These are phyloP conservation scores for Saccostrea echinata DNA, from an alignment of 1,140 invertebrate genomes.

Conservation along the genomic window DNA sequence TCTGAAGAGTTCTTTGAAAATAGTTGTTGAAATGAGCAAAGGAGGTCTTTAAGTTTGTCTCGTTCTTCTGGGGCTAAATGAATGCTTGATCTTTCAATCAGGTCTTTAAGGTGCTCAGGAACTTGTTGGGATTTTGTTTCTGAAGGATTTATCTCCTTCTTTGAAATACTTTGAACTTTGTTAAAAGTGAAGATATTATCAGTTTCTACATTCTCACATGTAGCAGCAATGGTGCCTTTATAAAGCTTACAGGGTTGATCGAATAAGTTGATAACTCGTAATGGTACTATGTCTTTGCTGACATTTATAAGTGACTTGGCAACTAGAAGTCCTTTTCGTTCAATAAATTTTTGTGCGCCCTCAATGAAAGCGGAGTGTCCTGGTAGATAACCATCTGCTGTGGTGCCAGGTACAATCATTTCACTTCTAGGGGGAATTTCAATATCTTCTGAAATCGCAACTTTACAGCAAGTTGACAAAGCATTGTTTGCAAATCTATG, in stretches of 20 bases:
- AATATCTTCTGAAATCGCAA: constrained; percentile 41
- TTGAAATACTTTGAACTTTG: not conserved
- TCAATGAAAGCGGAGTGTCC: constrained; percentile 1
- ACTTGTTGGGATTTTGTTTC: not conserved
- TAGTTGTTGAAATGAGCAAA: not conserved
- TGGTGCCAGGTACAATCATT: constrained; percentile 17
- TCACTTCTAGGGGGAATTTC: constrained; percentile 36
- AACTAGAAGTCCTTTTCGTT: constrained; percentile 5
- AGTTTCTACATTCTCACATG: not conserved
- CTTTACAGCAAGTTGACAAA: constrained; percentile 27
- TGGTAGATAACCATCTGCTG: not conserved
- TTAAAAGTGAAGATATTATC: not conserved
- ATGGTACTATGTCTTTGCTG: constrained; percentile 22
- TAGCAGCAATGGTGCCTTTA: constrained; percentile 40
- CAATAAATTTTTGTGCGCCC: constrained; percentile 8
- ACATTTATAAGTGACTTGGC: constrained; percentile 42
- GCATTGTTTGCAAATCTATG: constrained; percentile 25
- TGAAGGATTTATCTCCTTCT: not conserved
- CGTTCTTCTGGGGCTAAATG: not conserved
- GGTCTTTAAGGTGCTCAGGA: constrained; percentile 4
- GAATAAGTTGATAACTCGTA: constrained; percentile 44
- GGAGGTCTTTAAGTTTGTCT: not conserved
- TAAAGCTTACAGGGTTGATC: constrained; percentile 26
- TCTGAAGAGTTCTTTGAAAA: constrained; percentile 52
- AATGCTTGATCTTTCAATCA: not conserved